Conservation (phyloP, 2,888 invertebrate species). For the Augochlorella aurata region DNA sequence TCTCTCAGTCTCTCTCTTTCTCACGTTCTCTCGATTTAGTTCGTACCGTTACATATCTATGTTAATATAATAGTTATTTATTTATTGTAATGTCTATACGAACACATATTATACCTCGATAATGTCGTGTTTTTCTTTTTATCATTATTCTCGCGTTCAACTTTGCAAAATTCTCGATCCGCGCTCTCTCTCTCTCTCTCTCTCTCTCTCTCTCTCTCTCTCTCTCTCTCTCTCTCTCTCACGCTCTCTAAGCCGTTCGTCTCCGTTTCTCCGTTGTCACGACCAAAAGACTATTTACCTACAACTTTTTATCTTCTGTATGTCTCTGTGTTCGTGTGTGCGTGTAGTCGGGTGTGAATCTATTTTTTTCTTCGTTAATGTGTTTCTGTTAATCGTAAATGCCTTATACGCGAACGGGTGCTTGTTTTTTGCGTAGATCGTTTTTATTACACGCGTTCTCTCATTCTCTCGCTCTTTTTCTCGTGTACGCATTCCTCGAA, state of each 20-base stretch:
- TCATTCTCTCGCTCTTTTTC: not conserved
- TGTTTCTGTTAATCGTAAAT: constrained; percentile 20
- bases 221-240: not conserved
- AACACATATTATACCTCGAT: constrained; percentile 81
- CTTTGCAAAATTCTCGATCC: constrained; percentile 15
- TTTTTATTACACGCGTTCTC: not conserved
- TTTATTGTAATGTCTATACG: constrained; percentile 79
- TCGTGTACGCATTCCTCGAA: not conserved
- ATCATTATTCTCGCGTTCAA: constrained; percentile 43
- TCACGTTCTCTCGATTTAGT: constrained; percentile 23
- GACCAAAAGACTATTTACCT: constrained; percentile 30
- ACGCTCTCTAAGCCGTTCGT: constrained; percentile 12
- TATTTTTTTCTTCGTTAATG: not conserved
- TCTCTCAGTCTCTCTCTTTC: not conserved
- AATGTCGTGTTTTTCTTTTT: constrained; percentile 70
- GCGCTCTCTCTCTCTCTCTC: not conserved
- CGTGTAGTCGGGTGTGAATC: not conserved
- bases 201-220: not conserved
- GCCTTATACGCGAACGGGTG: constrained; percentile 25
- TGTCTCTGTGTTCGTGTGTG: not conserved
- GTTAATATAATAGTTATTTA: constrained; percentile 76
- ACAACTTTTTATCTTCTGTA: constrained; percentile 6
- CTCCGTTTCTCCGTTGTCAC: constrained; percentile 7
- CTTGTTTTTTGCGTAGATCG: constrained; percentile 14
- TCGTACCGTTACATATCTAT: constrained; percentile 65